Conservation (phyloP, 1,140 invertebrate genomes). For the Pseudomyrmex sp. region DNA sequence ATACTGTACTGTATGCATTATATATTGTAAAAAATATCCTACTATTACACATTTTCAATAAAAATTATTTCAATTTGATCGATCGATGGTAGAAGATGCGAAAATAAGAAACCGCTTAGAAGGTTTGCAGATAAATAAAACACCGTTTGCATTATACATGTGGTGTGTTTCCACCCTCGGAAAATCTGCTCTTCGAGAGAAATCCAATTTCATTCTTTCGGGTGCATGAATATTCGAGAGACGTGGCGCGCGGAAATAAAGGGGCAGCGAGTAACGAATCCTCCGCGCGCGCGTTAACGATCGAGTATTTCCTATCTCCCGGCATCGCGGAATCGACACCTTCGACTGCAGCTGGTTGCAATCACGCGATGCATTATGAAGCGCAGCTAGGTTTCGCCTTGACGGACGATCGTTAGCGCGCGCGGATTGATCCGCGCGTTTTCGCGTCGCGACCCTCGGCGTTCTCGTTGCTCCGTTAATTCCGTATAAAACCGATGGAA, state of each 20-base stretch:
- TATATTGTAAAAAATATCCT: neutral
- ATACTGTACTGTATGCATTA: neutral
- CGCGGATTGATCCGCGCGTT: conserved; percentile 41
- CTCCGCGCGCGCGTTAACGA: conserved; percentile 25
- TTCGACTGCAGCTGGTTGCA: conserved; percentile 41
- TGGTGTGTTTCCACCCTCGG: too few relatives aligned
- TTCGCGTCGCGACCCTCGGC: conserved; percentile 18
- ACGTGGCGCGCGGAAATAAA: conserved; percentile 18
- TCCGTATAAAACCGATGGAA: conserved; percentile 27
- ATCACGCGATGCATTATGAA: conserved; percentile 57
- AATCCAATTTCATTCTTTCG: conserved; percentile 55
- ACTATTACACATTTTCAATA: neutral
- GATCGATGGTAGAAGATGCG: neutral
- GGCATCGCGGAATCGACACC: conserved; percentile 33
- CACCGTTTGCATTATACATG: neutral
- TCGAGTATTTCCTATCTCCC: conserved; percentile 40
- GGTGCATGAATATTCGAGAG: conserved; percentile 50
- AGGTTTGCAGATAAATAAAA: neutral
- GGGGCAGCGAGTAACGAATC: conserved; percentile 46
- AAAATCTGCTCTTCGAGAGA: neutral
- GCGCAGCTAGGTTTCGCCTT: conserved; percentile 36
- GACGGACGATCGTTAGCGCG: conserved; percentile 42
- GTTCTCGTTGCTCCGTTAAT: conserved; percentile 26
- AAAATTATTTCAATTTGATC: neutral
- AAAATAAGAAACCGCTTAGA: neutral